Conservation (phyloP, 2,797 vertebrate genomes). For the Intellagama lesueurii region DNA sequence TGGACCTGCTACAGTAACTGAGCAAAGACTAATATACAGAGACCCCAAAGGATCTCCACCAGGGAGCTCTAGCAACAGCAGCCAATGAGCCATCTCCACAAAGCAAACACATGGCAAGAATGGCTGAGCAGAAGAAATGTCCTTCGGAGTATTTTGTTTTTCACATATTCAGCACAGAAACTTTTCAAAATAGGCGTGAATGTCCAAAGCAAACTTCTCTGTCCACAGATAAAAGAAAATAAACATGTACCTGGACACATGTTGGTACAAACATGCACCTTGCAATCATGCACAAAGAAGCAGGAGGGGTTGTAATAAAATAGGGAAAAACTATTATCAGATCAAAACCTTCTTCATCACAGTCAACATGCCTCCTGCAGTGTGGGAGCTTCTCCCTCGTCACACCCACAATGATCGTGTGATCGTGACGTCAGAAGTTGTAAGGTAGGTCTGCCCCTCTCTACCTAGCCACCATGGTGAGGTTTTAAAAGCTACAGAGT, state of each 20-base stretch:
- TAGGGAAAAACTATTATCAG: too few species aligned
- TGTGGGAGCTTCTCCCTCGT: too few species aligned
- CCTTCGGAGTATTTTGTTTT: not conserved
- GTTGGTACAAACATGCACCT: not conserved
- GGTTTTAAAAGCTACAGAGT: too few species aligned
- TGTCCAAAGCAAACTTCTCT: not conserved
- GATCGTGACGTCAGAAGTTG: too few species aligned
- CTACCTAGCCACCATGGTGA: too few species aligned
- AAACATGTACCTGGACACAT: not conserved
- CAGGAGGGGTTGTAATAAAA: too few species aligned
- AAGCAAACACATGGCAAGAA: constrained; percentile 23
- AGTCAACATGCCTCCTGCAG: too few species aligned
- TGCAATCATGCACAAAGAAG: too few species aligned
- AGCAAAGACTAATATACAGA: constrained; percentile 25
- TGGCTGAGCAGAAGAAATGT: constrained; percentile 2
- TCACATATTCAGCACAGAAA: not conserved
- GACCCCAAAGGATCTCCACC: constrained; percentile 16
- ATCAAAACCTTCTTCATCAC: too few species aligned
- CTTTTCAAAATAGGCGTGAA: not conserved
- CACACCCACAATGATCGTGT: too few species aligned
- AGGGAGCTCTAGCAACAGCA: fast-evolving
- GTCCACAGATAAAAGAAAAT: not conserved
- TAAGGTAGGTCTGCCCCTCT: too few species aligned
- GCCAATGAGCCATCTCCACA: constrained; percentile 3
- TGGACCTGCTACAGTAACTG: constrained; percentile 23